These are phyloP conservation scores for Palloptera scutellata DNA, from an alignment of 2,888 invertebrate species.

Conservation along the genomic window DNA sequence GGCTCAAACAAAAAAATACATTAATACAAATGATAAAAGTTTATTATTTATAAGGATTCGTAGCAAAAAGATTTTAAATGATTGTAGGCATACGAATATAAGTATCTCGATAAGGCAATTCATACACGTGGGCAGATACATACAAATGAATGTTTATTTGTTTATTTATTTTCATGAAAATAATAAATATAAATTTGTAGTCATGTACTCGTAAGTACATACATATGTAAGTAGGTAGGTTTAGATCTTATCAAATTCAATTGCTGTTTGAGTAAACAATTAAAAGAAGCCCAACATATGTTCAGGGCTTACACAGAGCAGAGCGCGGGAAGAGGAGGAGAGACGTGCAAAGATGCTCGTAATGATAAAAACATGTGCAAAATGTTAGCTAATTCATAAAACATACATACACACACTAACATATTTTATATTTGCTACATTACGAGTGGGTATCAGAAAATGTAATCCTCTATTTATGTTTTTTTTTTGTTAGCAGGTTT, in stretches of 20 bases:
- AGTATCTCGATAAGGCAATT: neutral
- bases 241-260: constrained; percentile 30
- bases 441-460: neutral
- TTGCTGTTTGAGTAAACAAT: constrained; percentile 47
- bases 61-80: neutral
- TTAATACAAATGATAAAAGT: no score
- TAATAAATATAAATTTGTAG: no score
- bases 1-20: no score
- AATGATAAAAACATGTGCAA: neutral
- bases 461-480: constrained; percentile 30
- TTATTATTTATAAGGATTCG: constrained; percentile 4
- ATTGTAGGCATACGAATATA: no score
- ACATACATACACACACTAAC: neutral
- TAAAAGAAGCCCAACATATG: constrained; percentile 58
- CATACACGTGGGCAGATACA: neutral
- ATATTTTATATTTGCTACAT: constrained; percentile 15
- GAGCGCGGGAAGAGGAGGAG: neutral
- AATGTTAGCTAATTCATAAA: neutral
- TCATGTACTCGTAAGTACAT: neutral
- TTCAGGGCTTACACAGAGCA: neutral
- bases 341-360: constrained; percentile 3
- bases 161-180: no score
- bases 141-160: no score
- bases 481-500: constrained; percentile 36
- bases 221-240: neutral